These are phyloP conservation scores for Ganaspis sp. DNA, from an alignment of 1,140 invertebrate species.

Conservation along the genomic window DNA sequence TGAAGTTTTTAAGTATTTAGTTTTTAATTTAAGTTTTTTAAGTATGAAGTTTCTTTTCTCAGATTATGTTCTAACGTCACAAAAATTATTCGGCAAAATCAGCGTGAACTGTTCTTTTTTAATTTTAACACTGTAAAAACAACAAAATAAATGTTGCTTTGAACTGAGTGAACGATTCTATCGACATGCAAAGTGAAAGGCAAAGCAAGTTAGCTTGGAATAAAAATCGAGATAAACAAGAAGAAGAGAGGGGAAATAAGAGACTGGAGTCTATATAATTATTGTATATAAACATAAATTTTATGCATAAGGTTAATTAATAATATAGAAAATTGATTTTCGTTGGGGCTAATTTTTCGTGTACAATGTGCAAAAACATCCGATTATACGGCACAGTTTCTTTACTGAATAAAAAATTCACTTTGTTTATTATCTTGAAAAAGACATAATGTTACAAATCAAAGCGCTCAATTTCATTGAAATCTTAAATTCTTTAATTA, in stretches of 20 bases:
- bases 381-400: too few species aligned
- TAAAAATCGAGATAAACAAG: constrained; percentile 15
- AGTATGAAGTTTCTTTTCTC: too few species aligned
- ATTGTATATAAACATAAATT: constrained; percentile 8
- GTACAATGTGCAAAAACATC: too few species aligned
- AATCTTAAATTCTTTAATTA: too few species aligned
- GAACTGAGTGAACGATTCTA: constrained; percentile 5
- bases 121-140: background rate
- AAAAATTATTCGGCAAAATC: background rate
- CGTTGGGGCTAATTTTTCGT: too few species aligned
- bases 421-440: too few species aligned
- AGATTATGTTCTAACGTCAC: background rate
- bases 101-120: background rate
- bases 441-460: too few species aligned
- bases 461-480: too few species aligned
- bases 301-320: background rate
- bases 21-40: too few species aligned
- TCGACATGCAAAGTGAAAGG: constrained; percentile 12
- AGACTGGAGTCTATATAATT: background rate
- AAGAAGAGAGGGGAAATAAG: constrained; percentile 1
- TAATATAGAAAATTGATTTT: too few species aligned
- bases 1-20: too few species aligned
- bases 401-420: too few species aligned
- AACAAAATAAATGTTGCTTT: background rate
- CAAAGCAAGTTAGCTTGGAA: background rate